Conservation (phyloP, 2,797 vertebrate genomes). For the Gouania willdenowi region DNA sequence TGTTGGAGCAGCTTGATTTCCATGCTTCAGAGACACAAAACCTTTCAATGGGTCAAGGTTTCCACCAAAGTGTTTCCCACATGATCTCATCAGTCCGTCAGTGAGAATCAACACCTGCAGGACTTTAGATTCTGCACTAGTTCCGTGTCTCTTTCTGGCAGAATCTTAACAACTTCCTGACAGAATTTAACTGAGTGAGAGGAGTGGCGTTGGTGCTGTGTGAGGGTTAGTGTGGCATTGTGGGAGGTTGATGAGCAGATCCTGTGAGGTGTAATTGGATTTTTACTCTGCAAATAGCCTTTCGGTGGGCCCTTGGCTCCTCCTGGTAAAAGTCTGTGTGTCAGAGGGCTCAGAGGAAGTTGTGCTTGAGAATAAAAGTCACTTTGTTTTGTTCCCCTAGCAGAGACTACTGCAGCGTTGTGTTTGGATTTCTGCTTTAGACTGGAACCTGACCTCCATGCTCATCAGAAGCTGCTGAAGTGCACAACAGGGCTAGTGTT, state of each 20-base stretch:
- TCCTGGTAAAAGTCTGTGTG: conserved; percentile 33
- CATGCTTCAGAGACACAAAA: too few relatives aligned
- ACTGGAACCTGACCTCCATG: conserved; percentile 46
- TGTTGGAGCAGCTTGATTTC: too few relatives aligned
- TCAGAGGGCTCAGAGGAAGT: conserved; percentile 49
- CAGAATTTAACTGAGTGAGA: too few relatives aligned
- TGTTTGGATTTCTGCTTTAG: conserved; percentile 58
- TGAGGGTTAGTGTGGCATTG: too few relatives aligned
- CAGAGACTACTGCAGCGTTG: conserved; percentile 19
- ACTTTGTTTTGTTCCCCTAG: conserved; percentile 36
- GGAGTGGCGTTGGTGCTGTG: too few relatives aligned
- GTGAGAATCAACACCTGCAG: too few relatives aligned
- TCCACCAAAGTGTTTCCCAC: too few relatives aligned
- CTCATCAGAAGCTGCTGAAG: conserved; percentile 21
- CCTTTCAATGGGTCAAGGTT: too few relatives aligned
- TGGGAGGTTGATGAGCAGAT: conserved; percentile 18
- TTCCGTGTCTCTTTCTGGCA: too few relatives aligned
- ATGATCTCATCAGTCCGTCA: too few relatives aligned
- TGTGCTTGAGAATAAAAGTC: conserved; percentile 65
- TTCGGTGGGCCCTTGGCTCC: conserved; percentile 29
- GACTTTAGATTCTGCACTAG: too few relatives aligned
- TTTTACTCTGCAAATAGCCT: conserved; percentile 47
- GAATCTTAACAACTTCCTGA: too few relatives aligned
- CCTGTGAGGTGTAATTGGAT: conserved; percentile 66
- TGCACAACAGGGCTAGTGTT: conserved; percentile 27